Evolutionary conservation across 1,140 invertebrate species (phyloP).

Genomic region (Belonocnema kinseyi): DNA sequence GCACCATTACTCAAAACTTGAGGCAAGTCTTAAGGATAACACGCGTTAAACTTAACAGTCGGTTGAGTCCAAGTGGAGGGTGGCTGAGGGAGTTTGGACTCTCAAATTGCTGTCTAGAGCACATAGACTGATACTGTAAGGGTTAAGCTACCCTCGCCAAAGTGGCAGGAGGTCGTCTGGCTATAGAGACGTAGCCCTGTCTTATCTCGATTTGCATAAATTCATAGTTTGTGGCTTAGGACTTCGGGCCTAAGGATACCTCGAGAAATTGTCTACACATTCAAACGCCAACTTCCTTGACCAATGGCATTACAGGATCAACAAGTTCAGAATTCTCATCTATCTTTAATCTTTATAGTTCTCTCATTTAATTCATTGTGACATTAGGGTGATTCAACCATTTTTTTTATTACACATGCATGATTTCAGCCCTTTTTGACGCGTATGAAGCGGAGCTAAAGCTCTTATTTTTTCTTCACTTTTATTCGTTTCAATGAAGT

Average conservation of each 20-base stretch:
- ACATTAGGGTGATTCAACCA: no score
- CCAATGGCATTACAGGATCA: slow-evolving; percentile 5
- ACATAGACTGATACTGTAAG: slow-evolving; percentile 45
- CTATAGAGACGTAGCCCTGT: slow-evolving; percentile 46
- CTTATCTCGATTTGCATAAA: slow-evolving; percentile 74
- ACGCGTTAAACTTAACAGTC: slow-evolving; percentile 55
- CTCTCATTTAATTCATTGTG: background rate
- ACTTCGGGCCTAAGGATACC: slow-evolving; percentile 47
- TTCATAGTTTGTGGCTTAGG: slow-evolving; percentile 68
- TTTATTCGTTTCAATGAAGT: no score
- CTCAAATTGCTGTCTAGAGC: slow-evolving; percentile 29
- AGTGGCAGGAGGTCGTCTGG: slow-evolving; percentile 50
- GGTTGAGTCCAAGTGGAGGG: slow-evolving; percentile 49
- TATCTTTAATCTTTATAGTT: background rate
- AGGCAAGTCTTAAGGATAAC: slow-evolving; percentile 51
- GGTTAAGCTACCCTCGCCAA: slow-evolving; percentile 54
- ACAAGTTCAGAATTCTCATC: background rate
- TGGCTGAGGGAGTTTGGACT: slow-evolving; percentile 43
- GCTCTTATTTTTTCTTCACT: no score
- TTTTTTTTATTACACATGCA: no score
- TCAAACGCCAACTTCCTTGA: slow-evolving; percentile 14
- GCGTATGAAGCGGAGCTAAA: no score
- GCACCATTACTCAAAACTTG: slow-evolving; percentile 15
- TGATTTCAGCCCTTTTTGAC: no score
- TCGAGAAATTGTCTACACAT: slow-evolving; percentile 34